These are phyloP conservation scores for Platyrinchus mystaceus DNA, from an alignment of 2,797 vertebrate genomes.

Conservation along the genomic window DNA sequence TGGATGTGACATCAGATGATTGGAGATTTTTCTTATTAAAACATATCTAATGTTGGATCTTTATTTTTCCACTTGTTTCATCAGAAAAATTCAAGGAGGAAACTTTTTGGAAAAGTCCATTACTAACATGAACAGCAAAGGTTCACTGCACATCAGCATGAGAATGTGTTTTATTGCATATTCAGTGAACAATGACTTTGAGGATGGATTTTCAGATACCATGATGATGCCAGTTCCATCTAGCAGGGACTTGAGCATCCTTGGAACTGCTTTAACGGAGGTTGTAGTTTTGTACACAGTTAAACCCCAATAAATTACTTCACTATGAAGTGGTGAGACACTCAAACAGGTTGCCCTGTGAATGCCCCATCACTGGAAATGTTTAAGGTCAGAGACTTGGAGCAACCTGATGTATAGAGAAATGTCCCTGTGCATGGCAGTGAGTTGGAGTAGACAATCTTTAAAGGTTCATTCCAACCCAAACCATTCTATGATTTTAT, in stretches of 20 bases:
- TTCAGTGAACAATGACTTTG: background rate
- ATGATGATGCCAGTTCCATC: background rate
- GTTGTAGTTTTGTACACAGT: background rate
- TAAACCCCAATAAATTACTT: background rate
- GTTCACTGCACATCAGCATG: background rate
- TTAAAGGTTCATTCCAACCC: background rate
- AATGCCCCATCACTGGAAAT: background rate
- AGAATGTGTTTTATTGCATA: background rate
- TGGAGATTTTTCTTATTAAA: background rate
- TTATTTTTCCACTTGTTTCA: background rate
- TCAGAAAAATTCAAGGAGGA: background rate
- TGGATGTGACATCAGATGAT: background rate
- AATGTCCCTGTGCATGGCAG: background rate
- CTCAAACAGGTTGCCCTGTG: background rate
- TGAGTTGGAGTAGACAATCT: background rate
- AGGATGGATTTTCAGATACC: background rate
- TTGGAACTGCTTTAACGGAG: background rate
- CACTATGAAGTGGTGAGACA: background rate
- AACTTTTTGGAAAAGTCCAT: background rate
- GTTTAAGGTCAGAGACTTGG: accelerated
- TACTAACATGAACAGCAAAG: background rate
- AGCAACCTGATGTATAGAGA: background rate
- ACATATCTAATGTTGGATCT: background rate
- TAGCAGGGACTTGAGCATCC: background rate
- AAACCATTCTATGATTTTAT: background rate